Percentiles rank a stretch among this genome's conserved stretches.
These are phyloP conservation scores for Leucopsar rothschildi DNA, from an alignment of 2,113 vertebrate species.

Conservation along the genomic window DNA sequence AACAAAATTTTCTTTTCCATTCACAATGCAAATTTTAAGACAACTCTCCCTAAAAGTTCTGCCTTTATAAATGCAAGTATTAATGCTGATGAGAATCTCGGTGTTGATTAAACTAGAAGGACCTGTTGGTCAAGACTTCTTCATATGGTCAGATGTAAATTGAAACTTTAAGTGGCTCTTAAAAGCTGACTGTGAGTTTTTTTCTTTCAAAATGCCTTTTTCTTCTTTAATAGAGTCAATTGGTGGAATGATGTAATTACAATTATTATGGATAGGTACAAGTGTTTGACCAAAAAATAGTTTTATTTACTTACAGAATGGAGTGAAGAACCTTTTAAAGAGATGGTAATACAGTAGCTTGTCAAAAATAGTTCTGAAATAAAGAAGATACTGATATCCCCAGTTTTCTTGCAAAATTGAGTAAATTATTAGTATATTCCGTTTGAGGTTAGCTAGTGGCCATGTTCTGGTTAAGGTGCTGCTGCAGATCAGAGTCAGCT, in stretches of 20 bases:
- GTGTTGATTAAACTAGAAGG: neutral
- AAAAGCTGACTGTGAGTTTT: neutral
- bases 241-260: neutral
- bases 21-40: neutral
- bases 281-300: neutral
- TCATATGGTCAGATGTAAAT: neutral
- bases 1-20: neutral
- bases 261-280: neutral
- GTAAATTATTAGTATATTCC: neutral
- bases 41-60: neutral
- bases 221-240: neutral
- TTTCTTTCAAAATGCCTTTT: accelerated
- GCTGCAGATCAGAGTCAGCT: neutral
- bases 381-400: neutral
- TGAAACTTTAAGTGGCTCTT: neutral
- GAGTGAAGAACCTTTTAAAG: neutral
- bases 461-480: neutral
- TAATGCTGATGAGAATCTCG: neutral
- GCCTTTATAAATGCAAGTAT: neutral
- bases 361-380: neutral
- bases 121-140: neutral
- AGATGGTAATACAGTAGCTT: neutral
- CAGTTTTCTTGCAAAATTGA: neutral
- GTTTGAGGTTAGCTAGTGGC: neutral
- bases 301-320: neutral